Evolutionary conservation across 2,113 vertebrate species (phyloP).

Genomic region (Aramus guarauna): DNA sequence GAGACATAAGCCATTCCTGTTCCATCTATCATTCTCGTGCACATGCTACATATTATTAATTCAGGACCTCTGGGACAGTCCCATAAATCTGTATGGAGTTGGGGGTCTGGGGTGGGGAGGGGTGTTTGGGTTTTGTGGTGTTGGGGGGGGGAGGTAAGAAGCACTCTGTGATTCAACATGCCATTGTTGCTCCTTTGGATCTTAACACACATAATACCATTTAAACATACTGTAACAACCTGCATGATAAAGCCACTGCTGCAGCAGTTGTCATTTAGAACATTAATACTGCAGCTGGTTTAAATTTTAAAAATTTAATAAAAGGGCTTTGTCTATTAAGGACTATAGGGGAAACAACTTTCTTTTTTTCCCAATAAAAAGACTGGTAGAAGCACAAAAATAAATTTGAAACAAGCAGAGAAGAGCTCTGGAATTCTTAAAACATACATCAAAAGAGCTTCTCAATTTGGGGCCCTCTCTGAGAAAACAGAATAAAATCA

Average conservation of each 20-base stretch:
- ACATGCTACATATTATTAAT: slow-evolving; percentile 39
- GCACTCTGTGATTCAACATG: not conserved
- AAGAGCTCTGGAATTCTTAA: not conserved
- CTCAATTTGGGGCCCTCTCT: not conserved
- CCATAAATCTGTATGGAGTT: slow-evolving; percentile 35
- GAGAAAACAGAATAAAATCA: not conserved
- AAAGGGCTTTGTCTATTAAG: not conserved
- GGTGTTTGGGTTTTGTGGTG: not conserved
- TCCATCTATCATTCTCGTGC: slow-evolving; percentile 40
- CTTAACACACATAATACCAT: not conserved
- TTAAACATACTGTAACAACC: slow-evolving; percentile 1
- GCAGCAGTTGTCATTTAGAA: slow-evolving; percentile 7
- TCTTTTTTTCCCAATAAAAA: not conserved
- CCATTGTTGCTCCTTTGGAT: not conserved
- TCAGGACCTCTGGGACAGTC: slow-evolving; percentile 33
- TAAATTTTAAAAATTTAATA: slow-evolving; percentile 29
- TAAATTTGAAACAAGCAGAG: not conserved
- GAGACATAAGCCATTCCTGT: slow-evolving; percentile 37
- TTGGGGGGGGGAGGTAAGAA: not conserved
- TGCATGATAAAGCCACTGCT: not conserved
- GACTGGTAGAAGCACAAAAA: not conserved
- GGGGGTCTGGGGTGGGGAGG: not conserved
- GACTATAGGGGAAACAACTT: not conserved
- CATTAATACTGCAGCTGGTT: slow-evolving; percentile 31
- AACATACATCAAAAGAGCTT: not conserved